phyloP scores from a whole-genome alignment of 2,797 vertebrate species.

The Agapornis canus region DNA sequence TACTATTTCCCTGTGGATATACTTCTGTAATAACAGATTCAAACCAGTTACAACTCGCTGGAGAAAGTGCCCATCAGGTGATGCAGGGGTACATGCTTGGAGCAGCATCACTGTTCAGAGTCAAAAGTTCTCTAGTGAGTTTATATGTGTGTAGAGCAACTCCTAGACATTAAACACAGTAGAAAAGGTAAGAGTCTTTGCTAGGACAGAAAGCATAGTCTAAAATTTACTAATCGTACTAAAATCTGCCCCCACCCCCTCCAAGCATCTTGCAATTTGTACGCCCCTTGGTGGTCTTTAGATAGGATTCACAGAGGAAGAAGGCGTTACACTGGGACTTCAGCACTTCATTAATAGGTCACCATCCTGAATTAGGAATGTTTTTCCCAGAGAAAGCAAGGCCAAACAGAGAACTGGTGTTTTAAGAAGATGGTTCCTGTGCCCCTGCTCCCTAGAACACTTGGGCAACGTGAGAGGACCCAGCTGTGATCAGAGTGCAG shows the following conservation, averaged over 20 bases:
- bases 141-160: background rate
- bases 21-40: background rate
- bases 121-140: background rate
- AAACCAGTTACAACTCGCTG: background rate
- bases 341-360: background rate
- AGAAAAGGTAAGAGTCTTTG: background rate
- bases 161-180: background rate
- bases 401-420: background rate
- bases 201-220: background rate
- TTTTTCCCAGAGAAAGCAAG: background rate
- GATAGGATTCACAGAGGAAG: background rate
- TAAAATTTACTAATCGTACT: background rate
- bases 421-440: background rate
- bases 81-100: background rate
- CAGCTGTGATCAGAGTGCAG: accelerated
- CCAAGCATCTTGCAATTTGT: background rate
- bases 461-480: background rate
- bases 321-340: background rate
- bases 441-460: background rate
- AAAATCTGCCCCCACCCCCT: background rate
- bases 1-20: background rate
- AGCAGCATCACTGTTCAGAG: background rate
- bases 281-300: background rate
- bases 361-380: background rate
- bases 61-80: background rate